These are phyloP conservation scores for Megaustenia siamemsis DNA, from an alignment of 2,888 invertebrate species.

Conservation along the genomic window DNA sequence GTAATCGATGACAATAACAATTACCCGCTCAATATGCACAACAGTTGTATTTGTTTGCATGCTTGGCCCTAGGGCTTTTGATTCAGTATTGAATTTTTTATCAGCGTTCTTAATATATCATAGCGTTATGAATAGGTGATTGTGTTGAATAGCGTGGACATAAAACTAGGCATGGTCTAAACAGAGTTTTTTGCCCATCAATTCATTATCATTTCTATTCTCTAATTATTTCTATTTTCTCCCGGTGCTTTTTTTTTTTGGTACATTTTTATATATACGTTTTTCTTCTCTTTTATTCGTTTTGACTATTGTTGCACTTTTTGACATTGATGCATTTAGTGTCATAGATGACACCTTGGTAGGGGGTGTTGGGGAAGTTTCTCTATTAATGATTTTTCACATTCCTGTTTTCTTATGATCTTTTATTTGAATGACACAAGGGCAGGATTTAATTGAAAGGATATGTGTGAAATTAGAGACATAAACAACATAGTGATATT, in stretches of 20 bases:
- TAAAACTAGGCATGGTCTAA: background rate
- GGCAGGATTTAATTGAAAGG: too few species aligned
- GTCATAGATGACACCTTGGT: too few species aligned
- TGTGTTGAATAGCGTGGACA: background rate
- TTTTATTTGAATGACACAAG: too few species aligned
- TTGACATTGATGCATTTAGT: background rate
- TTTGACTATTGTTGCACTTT: background rate
- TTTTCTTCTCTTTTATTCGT: background rate
- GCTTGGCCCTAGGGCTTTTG: constrained; percentile 13
- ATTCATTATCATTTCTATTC: background rate
- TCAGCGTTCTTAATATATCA: constrained; percentile 35
- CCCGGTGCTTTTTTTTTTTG: too few species aligned
- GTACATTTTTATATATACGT: too few species aligned
- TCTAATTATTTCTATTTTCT: background rate
- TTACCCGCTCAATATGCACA: constrained; percentile 41
- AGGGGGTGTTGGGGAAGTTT: too few species aligned
- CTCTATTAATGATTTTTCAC: too few species aligned
- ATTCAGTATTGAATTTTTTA: constrained; percentile 29
- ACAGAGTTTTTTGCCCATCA: background rate
- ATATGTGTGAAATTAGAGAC: too few species aligned
- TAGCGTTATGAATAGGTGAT: constrained; percentile 18
- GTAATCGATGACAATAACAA: constrained; percentile 48
- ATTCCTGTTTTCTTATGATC: too few species aligned
- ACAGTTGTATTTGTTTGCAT: constrained; percentile 31
- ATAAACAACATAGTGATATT: too few species aligned